These are phyloP conservation scores for Hymenopus coronatus DNA, from an alignment of 2,888 invertebrate genomes.

Conservation along the genomic window DNA sequence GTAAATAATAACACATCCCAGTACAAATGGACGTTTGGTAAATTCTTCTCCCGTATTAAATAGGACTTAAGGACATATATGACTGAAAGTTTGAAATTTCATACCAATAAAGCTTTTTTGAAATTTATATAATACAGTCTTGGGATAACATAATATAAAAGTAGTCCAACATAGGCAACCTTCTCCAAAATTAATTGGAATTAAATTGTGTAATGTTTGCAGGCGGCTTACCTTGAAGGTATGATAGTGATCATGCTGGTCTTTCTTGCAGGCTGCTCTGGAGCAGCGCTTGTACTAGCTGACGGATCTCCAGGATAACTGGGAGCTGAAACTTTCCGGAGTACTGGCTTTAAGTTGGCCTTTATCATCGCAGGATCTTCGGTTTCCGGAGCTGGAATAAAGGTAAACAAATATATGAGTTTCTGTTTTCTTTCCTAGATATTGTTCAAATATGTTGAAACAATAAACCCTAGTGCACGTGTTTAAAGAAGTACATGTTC, in stretches of 20 bases:
- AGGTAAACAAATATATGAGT: neutral
- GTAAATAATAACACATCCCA: neutral
- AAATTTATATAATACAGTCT: too few species aligned
- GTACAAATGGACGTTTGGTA: neutral
- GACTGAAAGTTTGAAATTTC: too few species aligned
- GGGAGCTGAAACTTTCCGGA: conserved; percentile 39
- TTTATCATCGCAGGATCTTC: conserved; percentile 34
- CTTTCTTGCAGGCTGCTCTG: conserved; percentile 39
- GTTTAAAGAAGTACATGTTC: too few species aligned
- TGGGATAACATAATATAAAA: too few species aligned
- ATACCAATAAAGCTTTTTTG: too few species aligned
- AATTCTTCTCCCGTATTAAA: neutral
- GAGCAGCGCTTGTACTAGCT: conserved; percentile 2
- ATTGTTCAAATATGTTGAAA: too few species aligned
- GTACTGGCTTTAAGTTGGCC: conserved; percentile 1
- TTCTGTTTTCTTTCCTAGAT: too few species aligned
- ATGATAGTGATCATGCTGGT: conserved; percentile 50
- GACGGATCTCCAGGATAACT: conserved; percentile 16
- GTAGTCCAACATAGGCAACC: too few species aligned
- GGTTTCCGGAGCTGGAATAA: neutral
- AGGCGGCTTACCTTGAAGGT: conserved; percentile 44
- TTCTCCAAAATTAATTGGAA: too few species aligned
- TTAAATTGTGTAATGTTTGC: too few species aligned
- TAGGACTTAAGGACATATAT: too few species aligned
- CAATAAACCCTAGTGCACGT: too few species aligned